phyloP scores from a whole-genome alignment of 2,888 invertebrate genomes.

The Ophonus ardosiacus region DNA sequence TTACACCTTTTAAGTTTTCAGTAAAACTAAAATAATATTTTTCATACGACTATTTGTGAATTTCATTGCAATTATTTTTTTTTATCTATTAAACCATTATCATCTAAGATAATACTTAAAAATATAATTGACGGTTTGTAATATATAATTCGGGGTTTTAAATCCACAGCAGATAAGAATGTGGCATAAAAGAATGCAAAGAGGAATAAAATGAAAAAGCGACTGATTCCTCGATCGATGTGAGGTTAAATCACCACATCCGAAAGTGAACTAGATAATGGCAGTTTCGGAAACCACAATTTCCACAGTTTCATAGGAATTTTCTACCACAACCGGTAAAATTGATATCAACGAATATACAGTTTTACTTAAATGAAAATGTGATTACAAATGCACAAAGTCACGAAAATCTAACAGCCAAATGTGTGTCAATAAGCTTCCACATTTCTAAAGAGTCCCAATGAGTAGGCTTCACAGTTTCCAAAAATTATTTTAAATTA shows the following conservation, averaged over 20 bases:
- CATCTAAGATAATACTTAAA: neutral
- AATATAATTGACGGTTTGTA: neutral
- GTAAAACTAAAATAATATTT: too few species aligned
- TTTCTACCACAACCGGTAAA: conserved; percentile 63
- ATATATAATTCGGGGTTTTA: neutral
- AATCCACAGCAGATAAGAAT: conserved; percentile 15
- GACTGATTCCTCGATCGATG: conserved; percentile 48
- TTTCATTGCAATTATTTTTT: too few species aligned
- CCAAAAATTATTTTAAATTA: too few species aligned
- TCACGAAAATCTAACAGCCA: neutral
- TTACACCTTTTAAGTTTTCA: too few species aligned
- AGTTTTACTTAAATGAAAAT: conserved; percentile 32
- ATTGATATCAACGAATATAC: conserved; percentile 57
- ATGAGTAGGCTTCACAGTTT: too few species aligned
- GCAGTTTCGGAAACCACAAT: conserved; percentile 61
- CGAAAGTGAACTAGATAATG: conserved; percentile 61
- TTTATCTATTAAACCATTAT: neutral
- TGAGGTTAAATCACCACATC: conserved; percentile 59
- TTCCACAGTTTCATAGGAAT: conserved; percentile 59
- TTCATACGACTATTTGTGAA: too few species aligned
- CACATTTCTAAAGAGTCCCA: too few species aligned
- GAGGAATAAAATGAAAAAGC: conserved; percentile 30
- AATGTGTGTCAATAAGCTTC: too few species aligned
- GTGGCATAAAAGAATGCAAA: conserved; percentile 2
- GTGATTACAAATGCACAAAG: neutral